A percentile compares a stretch with the other conserved stretches of the same genome.
phyloP scores from a whole-genome alignment of 2,113 vertebrate genomes.

The Azemiops feae region DNA sequence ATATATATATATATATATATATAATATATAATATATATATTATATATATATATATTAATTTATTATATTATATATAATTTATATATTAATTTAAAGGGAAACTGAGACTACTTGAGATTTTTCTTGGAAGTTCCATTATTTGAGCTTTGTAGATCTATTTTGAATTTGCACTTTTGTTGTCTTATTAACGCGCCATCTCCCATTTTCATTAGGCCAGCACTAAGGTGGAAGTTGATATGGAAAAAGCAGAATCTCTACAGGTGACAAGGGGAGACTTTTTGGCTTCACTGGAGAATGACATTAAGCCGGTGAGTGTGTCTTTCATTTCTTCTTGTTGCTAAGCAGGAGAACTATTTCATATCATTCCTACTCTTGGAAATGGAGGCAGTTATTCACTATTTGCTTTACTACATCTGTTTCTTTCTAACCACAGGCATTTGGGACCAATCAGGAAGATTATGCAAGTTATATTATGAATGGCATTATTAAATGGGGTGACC shows the following conservation, averaged over 20 bases:
- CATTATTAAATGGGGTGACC: slow-evolving; percentile 93
- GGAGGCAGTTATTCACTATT: too few species aligned
- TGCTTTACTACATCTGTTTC: background rate
- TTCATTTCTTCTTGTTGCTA: background rate
- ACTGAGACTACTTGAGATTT: background rate
- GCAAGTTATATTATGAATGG: slow-evolving; percentile 97
- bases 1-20: too few species aligned
- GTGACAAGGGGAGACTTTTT: slow-evolving; percentile 88
- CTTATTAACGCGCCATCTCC: slow-evolving; percentile 2
- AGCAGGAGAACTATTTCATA: background rate
- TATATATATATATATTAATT: too few species aligned
- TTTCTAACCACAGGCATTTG: slow-evolving; percentile 80
- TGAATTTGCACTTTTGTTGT: rapidly evolving
- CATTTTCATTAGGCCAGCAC: slow-evolving; percentile 81
- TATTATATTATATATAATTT: too few species aligned
- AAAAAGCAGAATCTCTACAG: slow-evolving; percentile 88
- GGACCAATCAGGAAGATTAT: slow-evolving; percentile 96
- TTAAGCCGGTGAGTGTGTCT: slow-evolving; percentile 87
- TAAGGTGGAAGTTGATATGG: slow-evolving; percentile 94
- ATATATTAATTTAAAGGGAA: background rate
- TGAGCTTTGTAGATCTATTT: background rate
- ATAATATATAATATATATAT: too few species aligned
- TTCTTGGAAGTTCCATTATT: background rate
- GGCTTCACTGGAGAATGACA: slow-evolving; percentile 89
- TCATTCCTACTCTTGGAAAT: background rate